These are phyloP conservation scores for Cathartes aura DNA, from an alignment of 2,113 vertebrate species.

Conservation along the genomic window DNA sequence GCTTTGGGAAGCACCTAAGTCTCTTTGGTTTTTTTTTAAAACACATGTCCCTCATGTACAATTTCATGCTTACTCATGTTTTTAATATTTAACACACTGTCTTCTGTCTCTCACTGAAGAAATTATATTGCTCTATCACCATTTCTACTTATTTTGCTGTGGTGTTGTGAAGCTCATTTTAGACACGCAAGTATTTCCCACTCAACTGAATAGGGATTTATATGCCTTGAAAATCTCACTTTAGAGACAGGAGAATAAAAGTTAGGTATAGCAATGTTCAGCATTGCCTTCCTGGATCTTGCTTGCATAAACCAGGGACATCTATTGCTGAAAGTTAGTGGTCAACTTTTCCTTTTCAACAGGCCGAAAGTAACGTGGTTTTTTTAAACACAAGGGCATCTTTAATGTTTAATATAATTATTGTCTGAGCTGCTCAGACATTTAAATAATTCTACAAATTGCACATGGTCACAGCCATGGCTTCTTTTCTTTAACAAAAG, in stretches of 20 bases:
- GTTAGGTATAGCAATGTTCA: not conserved
- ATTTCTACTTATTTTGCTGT: not conserved
- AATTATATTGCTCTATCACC: not conserved
- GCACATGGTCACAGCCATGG: not conserved
- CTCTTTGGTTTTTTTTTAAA: not conserved
- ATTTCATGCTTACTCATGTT: not conserved
- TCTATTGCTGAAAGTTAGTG: not conserved
- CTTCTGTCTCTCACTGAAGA: not conserved
- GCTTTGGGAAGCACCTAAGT: not conserved
- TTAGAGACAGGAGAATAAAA: not conserved
- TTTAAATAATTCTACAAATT: not conserved
- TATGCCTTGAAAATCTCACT: not conserved
- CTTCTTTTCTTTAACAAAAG: not conserved
- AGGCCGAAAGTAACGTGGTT: rapidly evolving
- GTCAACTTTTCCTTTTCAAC: not conserved
- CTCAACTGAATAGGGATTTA: not conserved
- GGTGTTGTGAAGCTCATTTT: not conserved
- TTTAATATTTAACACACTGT: not conserved
- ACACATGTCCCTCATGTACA: rapidly evolving
- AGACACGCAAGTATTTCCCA: not conserved
- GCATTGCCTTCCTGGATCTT: not conserved
- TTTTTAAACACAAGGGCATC: not conserved
- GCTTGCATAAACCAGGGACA: not conserved
- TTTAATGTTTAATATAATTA: not conserved
- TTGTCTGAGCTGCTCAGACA: not conserved